phyloP scores from a whole-genome alignment of 2,888 invertebrate genomes.

The Dasysyrphus tricinctus region DNA sequence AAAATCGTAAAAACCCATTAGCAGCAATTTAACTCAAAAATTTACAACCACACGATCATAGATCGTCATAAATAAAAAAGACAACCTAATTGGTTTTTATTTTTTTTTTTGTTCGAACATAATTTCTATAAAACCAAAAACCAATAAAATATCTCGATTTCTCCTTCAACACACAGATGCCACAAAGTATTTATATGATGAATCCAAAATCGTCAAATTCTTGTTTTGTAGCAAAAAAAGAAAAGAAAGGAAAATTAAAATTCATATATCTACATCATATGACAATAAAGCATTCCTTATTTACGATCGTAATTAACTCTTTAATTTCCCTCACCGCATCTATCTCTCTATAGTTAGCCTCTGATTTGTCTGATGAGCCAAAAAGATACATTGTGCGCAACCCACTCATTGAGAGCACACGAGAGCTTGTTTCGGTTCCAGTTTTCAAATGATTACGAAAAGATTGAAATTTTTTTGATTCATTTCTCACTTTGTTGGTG shows the following conservation, averaged over 20 bases:
- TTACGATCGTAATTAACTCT: slow-evolving; percentile 69
- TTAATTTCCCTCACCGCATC: slow-evolving; percentile 57
- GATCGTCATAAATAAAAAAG: slow-evolving; percentile 58
- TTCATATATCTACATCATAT: slow-evolving; percentile 69
- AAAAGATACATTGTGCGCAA: not conserved
- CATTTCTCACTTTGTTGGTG: slow-evolving; percentile 50
- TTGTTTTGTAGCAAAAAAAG: slow-evolving; percentile 42
- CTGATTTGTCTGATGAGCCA: slow-evolving; percentile 4
- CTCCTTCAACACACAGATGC: slow-evolving; percentile 44
- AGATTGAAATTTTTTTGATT: slow-evolving; percentile 63
- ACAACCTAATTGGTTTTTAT: slow-evolving; percentile 13
- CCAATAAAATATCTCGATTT: slow-evolving; percentile 64
- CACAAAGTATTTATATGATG: slow-evolving; percentile 27
- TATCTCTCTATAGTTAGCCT: slow-evolving; percentile 11
- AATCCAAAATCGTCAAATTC: slow-evolving; percentile 43
- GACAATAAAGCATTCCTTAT: slow-evolving; percentile 74
- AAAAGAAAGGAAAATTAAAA: slow-evolving; percentile 46
- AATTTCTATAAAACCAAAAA: slow-evolving; percentile 46
- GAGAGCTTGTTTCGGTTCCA: slow-evolving; percentile 54
- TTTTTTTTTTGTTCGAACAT: slow-evolving; percentile 4
- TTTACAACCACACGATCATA: slow-evolving; percentile 63
- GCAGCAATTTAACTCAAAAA: slow-evolving; percentile 62
- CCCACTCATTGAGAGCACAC: slow-evolving; percentile 37
- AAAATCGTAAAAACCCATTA: slow-evolving; percentile 70
- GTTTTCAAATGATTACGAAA: slow-evolving; percentile 51